These are phyloP conservation scores for Pygmarrhopalites habei DNA, from an alignment of 1,140 invertebrate genomes.

Conservation along the genomic window DNA sequence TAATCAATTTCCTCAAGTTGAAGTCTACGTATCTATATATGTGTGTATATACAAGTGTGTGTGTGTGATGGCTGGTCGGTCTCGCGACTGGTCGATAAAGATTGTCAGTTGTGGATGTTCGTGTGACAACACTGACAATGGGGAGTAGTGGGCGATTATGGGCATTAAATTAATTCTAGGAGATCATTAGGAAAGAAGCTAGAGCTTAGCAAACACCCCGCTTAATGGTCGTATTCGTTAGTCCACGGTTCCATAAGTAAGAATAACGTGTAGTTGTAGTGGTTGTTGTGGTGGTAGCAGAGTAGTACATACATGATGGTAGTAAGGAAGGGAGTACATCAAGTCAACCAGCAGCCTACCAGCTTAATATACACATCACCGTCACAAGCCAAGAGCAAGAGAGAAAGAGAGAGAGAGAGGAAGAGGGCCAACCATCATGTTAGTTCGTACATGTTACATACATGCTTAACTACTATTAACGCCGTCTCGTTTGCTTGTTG, in stretches of 20 bases:
- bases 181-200: constrained; percentile 28
- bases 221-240: constrained; percentile 31
- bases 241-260: constrained; percentile 8
- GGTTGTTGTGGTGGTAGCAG: no score
- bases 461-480: no score
- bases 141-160: constrained; percentile 29
- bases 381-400: no score
- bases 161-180: constrained; percentile 33
- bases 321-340: no score
- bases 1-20: constrained; percentile 10
- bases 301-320: no score
- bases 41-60: constrained; percentile 5
- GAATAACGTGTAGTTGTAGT: no score
- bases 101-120: constrained; percentile 19
- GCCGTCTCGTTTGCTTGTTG: no score
- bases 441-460: no score
- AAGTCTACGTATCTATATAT: constrained; percentile 21
- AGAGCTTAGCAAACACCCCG: constrained; percentile 27
- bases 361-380: constrained; percentile 10
- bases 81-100: constrained; percentile 9
- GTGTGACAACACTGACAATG: constrained; percentile 28
- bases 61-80: constrained; percentile 6
- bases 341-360: neutral
- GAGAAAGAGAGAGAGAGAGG: no score
- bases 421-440: no score